These are phyloP conservation scores for Parnassius mnemosyne DNA, from an alignment of 2,888 invertebrate genomes.

Conservation along the genomic window DNA sequence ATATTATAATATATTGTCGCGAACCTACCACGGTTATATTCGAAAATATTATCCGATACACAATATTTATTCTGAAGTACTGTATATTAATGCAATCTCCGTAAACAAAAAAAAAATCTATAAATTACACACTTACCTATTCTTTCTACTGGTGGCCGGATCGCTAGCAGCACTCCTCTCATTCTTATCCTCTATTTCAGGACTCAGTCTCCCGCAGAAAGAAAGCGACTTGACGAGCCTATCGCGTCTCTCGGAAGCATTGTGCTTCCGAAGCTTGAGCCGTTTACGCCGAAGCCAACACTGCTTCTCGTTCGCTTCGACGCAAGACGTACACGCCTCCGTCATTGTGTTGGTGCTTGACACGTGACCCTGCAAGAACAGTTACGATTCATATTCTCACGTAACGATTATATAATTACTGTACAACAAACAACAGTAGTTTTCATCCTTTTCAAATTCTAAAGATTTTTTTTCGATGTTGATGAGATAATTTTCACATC, in stretches of 20 bases:
- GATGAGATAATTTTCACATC: too few relatives aligned
- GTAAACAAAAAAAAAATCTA: too few relatives aligned
- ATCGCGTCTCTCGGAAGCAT: constrained; percentile 53
- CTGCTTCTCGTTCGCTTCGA: constrained; percentile 72
- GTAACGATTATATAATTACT: too few relatives aligned
- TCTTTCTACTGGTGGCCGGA: constrained; percentile 81
- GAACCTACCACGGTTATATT: too few relatives aligned
- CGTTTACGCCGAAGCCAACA: constrained; percentile 70
- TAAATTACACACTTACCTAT: constrained; percentile 49
- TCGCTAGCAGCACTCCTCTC: constrained; percentile 83
- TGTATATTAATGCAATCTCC: too few relatives aligned
- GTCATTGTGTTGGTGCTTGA: constrained; percentile 79
- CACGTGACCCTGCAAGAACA: constrained; percentile 62
- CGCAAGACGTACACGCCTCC: constrained; percentile 75
- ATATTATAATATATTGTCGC: too few relatives aligned
- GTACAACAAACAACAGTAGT: too few relatives aligned
- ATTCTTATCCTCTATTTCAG: constrained; percentile 79
- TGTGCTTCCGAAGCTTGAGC: constrained; percentile 59
- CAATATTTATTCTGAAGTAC: too few relatives aligned
- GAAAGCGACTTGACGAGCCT: constrained; percentile 87
- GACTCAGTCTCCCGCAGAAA: constrained; percentile 83
- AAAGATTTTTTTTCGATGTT: too few relatives aligned
- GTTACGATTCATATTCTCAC: too few relatives aligned
- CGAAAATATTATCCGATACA: too few relatives aligned
- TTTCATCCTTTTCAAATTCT: too few relatives aligned